A percentile compares a stretch with the other conserved stretches of the same genome.
Evolutionary conservation across 2,797 vertebrate genomes (phyloP).

Genomic region (Manis pentadactyla): DNA sequence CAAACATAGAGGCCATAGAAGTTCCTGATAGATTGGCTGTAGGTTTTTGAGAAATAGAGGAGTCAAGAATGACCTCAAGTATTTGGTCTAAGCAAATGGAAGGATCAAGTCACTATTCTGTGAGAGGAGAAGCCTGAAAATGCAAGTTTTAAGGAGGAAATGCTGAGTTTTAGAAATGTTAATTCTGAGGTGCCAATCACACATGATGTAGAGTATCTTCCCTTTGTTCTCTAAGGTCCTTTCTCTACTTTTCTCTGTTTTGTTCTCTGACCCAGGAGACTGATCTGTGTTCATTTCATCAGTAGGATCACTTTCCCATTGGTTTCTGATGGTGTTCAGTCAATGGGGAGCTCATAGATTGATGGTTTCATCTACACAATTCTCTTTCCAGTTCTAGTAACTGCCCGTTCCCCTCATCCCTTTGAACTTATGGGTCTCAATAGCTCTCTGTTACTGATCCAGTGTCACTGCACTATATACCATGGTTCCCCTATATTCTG

Average conservation of each 20-base stretch:
- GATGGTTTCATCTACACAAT: not conserved
- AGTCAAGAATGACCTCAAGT: not conserved
- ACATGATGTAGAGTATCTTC: not conserved
- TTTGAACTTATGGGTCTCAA: not conserved
- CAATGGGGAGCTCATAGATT: not conserved
- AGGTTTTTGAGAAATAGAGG: not conserved
- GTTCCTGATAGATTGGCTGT: not conserved
- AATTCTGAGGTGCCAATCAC: not conserved
- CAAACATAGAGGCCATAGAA: not conserved
- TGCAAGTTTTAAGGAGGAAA: rapidly evolving
- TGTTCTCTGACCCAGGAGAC: not conserved
- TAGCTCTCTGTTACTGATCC: not conserved
- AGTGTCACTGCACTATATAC: not conserved
- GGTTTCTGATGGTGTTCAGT: not conserved
- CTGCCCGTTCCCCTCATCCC: not conserved
- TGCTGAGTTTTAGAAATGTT: not conserved
- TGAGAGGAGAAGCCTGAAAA: not conserved
- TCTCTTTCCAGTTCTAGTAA: not conserved
- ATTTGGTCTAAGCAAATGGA: not conserved
- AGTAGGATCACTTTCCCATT: not conserved
- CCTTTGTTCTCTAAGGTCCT: not conserved
- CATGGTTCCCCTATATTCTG: not conserved
- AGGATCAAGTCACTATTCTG: not conserved
- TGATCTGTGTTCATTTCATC: not conserved
- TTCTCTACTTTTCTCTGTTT: not conserved